Conservation (phyloP, 2,888 invertebrate species). For the Drosophila tanythrix region DNA sequence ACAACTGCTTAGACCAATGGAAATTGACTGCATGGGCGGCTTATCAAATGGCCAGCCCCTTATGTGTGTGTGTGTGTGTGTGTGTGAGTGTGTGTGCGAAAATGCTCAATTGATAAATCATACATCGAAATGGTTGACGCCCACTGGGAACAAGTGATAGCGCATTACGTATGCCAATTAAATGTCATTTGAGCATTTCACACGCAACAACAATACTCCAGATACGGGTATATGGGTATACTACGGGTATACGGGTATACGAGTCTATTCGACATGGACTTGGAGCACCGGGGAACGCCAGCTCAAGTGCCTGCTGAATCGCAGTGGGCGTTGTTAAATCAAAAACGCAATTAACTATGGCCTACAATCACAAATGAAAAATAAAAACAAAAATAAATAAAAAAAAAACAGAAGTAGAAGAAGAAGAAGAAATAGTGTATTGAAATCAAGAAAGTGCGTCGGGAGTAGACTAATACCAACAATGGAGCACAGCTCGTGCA, state of each 20-base stretch:
- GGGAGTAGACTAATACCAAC: background rate
- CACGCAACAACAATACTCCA: constrained; percentile 2
- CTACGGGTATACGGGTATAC: too few species aligned
- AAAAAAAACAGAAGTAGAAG: background rate
- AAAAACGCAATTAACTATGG: constrained; percentile 73
- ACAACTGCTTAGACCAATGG: constrained; percentile 29
- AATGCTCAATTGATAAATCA: constrained; percentile 32
- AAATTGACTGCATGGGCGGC: constrained; percentile 8
- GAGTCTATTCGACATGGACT: constrained; percentile 12
- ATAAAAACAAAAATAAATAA: background rate
- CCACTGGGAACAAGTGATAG: constrained; percentile 33
- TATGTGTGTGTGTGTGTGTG: background rate
- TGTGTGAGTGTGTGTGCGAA: constrained; percentile 6
- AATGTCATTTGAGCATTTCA: constrained; percentile 32
- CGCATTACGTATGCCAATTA: constrained; percentile 33
- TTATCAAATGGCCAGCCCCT: constrained; percentile 41
- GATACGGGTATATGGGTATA: constrained; percentile 7
- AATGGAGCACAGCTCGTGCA: constrained; percentile 37
- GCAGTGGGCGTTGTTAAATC: constrained; percentile 55
- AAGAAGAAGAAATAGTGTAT: background rate
- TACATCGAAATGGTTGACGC: constrained; percentile 38
- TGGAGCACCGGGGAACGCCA: constrained; percentile 32
- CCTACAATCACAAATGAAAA: constrained; percentile 45
- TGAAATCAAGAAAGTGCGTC: background rate
- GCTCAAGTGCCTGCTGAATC: constrained; percentile 44